These are phyloP conservation scores for Petrocephalus schoutedeni DNA, from an alignment of 2,797 vertebrate genomes.

Conservation along the genomic window DNA sequence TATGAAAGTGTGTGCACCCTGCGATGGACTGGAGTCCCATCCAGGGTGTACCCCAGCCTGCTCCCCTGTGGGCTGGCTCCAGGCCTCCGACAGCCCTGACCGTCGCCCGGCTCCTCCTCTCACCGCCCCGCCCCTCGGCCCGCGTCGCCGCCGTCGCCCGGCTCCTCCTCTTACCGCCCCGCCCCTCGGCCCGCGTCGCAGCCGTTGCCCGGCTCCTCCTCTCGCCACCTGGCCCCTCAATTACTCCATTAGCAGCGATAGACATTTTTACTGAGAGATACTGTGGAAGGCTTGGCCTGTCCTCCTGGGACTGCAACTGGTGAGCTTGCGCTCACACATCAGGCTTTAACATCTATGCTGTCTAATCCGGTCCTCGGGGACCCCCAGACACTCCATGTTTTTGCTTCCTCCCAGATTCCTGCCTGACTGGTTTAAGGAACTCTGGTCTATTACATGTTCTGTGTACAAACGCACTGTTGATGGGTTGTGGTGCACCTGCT, in stretches of 20 bases:
- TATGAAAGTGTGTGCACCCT: neutral
- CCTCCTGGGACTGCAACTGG: neutral
- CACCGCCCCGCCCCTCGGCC: no score
- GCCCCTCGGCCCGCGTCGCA: no score
- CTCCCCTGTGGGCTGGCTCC: neutral
- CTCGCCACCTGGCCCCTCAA: neutral
- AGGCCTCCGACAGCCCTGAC: neutral
- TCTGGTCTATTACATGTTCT: neutral
- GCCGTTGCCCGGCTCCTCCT: neutral
- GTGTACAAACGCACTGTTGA: neutral
- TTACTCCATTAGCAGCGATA: neutral
- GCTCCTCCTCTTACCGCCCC: no score
- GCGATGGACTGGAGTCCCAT: neutral
- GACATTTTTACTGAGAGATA: neutral
- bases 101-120: no score
- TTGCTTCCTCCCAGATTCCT: neutral
- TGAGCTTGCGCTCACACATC: neutral
- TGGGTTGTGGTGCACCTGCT: neutral
- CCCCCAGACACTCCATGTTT: neutral
- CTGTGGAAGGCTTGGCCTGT: neutral
- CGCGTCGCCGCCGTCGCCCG: no score
- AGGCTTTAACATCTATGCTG: neutral
- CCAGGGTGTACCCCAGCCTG: neutral
- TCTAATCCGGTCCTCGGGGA: neutral
- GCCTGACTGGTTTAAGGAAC: neutral